phyloP scores from a whole-genome alignment of 2,888 invertebrate species.

The Apoderus coryli region DNA sequence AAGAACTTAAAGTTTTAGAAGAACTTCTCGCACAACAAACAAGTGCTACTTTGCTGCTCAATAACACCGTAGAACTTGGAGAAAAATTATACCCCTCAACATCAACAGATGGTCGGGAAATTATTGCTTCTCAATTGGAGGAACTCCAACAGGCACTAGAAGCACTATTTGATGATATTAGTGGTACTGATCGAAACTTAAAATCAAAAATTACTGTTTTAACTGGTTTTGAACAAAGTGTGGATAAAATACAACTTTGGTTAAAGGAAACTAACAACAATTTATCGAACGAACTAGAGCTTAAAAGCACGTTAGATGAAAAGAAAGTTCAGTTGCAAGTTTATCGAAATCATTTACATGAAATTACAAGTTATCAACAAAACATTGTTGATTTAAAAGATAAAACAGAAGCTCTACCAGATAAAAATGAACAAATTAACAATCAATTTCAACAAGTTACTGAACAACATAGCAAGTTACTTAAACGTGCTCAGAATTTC shows the following conservation, averaged over 20 bases:
- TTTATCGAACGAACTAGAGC: slow-evolving; percentile 61
- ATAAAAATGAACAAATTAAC: slow-evolving; percentile 58
- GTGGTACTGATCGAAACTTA: slow-evolving; percentile 63
- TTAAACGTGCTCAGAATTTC: slow-evolving; percentile 56
- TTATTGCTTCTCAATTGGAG: slow-evolving; percentile 67
- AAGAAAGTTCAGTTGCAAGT: slow-evolving; percentile 77
- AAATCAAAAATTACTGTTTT: slow-evolving; percentile 72
- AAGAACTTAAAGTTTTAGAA: slow-evolving; percentile 54
- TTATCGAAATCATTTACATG: slow-evolving; percentile 69
- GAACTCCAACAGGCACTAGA: slow-evolving; percentile 75
- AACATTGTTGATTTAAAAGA: slow-evolving; percentile 69
- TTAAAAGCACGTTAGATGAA: slow-evolving; percentile 79
- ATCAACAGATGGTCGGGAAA: slow-evolving; percentile 74
- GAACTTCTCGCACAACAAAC: slow-evolving; percentile 63
- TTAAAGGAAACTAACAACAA: slow-evolving; percentile 58
- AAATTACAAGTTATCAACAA: slow-evolving; percentile 72
- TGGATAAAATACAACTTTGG: slow-evolving; percentile 68
- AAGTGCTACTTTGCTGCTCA: slow-evolving; percentile 58
- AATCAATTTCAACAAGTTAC: slow-evolving; percentile 54
- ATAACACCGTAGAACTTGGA: slow-evolving; percentile 73
- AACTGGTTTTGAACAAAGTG: slow-evolving; percentile 81
- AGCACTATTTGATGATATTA: slow-evolving; percentile 62
- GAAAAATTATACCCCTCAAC: slow-evolving; percentile 80
- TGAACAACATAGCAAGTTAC: slow-evolving; percentile 55
- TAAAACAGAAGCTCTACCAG: slow-evolving; percentile 66